Evolutionary conservation across 2,113 vertebrate genomes (phyloP), one percentile per base, ranked within the genome.

Genomic region (Scalopus aquaticus): DNA sequence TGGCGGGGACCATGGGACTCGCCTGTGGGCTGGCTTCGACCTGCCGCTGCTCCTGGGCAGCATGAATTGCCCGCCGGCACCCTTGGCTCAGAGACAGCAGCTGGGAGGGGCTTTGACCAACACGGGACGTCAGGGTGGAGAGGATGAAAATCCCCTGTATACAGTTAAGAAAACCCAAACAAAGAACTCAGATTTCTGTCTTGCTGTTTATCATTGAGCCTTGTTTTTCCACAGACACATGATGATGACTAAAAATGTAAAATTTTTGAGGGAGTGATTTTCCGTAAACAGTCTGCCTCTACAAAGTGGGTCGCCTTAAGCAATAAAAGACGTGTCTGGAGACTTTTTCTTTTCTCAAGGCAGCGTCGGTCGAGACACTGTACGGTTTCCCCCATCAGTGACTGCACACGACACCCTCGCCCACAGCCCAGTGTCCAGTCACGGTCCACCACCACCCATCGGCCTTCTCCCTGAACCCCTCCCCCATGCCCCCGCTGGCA

Each of bases 271-370:
- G 79, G 93, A 73, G 64, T 24, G 82, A 46, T 85, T 95, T 96
- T 94, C 97, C 74, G 0, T 94, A 70, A 96, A 94, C 82, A 89
- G 16, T 13, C 70, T 32, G 86, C 30, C 42, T 79, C 70, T 22
- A 1, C 6, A 13, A 17, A 22, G 37, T 1, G 9, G 51, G 65
- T 35, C 89, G 3, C 39, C 28, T n/a, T 19, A 28, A 78, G 51
- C 46, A 5, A 5, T 0, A 6, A 65, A 42, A 44, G n/a, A 37
- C 28, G 0, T 9, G 3, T 13, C 46, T 49, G 46, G 46, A 49
- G 46, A 49, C 2, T 8, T 49, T 49, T 49, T 9, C 46, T 12
- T 49, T 49, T 12, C 46, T 49, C 46, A 2, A 49, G 44, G 46
- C 46, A 49, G 46, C 46, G 11, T 12, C 9, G 44, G 9, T 9